Evolutionary conservation across 2,113 vertebrate genomes (phyloP).

Genomic region (Malurus melanocephalus): DNA sequence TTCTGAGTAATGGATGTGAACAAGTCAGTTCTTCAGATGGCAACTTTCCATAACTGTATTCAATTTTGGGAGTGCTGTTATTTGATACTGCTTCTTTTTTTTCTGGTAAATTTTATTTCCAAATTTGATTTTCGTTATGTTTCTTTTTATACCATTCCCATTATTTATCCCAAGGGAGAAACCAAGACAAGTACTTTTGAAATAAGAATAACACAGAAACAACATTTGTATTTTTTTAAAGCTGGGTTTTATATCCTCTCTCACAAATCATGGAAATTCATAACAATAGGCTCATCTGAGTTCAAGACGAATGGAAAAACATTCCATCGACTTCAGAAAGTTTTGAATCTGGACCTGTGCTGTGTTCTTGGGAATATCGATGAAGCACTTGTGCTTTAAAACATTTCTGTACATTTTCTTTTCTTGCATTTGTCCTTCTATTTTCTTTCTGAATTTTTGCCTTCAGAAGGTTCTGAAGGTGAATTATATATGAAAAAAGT

Average conservation of each 20-base stretch:
- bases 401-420: not conserved
- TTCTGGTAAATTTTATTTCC: conserved; percentile 62
- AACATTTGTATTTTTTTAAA: conserved; percentile 35
- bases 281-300: conserved; percentile 25
- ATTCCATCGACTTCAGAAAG: not conserved
- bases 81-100: conserved; percentile 38
- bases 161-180: conserved; percentile 44
- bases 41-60: conserved; percentile 54
- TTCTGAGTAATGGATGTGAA: conserved; percentile 55
- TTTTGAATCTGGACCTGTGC: not conserved
- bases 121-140: conserved; percentile 52
- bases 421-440: not conserved
- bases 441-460: not conserved
- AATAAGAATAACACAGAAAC: conserved; percentile 32
- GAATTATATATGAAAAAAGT: not conserved
- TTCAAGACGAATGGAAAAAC: not conserved
- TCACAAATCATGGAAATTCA: conserved; percentile 30
- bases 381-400: not conserved
- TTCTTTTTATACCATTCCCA: conserved; percentile 26
- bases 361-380: not conserved
- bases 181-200: conserved; percentile 32
- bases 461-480: not conserved
- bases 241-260: not conserved
- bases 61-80: conserved; percentile 26
- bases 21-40: conserved; percentile 39